Percentiles rank a stretch among this genome's conserved stretches.
Conservation (phyloP, 2,113 vertebrate genomes). For the Formicarius rufipectus region DNA sequence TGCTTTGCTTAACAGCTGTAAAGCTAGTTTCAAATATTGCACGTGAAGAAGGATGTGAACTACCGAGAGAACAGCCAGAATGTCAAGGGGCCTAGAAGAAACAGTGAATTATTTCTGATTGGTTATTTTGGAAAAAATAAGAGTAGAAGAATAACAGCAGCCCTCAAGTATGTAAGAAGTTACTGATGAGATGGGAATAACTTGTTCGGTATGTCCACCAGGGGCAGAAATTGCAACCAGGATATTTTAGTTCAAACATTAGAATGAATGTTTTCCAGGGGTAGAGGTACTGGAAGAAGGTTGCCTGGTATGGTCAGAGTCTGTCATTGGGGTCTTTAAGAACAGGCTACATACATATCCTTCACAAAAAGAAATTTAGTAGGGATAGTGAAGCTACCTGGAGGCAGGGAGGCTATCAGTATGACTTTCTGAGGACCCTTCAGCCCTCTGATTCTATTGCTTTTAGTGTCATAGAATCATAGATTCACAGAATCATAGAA, state of each 20-base stretch:
- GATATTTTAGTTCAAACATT: not conserved
- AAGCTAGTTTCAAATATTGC: not conserved
- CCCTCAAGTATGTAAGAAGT: not conserved
- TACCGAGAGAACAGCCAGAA: not conserved
- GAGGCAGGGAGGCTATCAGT: not conserved
- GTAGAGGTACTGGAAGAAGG: not conserved
- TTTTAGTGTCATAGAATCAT: not conserved
- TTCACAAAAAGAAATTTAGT: not conserved
- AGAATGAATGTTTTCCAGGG: not conserved
- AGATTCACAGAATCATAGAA: not conserved
- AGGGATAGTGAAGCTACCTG: not conserved
- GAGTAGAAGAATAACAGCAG: not conserved
- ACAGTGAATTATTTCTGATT: not conserved
- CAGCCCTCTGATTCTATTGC: not conserved
- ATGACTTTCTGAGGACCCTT: not conserved
- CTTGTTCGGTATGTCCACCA: not conserved
- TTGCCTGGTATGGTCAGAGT: not conserved
- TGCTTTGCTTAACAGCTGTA: slow-evolving; percentile 6
- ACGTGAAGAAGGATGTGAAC: not conserved
- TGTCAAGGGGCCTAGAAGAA: not conserved
- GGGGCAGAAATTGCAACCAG: not conserved
- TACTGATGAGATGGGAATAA: not conserved
- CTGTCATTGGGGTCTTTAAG: not conserved
- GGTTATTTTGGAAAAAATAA: not conserved
- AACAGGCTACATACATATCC: not conserved